Evolutionary conservation across 2,113 vertebrate species (phyloP).

Genomic region (Cichladusa arquata): DNA sequence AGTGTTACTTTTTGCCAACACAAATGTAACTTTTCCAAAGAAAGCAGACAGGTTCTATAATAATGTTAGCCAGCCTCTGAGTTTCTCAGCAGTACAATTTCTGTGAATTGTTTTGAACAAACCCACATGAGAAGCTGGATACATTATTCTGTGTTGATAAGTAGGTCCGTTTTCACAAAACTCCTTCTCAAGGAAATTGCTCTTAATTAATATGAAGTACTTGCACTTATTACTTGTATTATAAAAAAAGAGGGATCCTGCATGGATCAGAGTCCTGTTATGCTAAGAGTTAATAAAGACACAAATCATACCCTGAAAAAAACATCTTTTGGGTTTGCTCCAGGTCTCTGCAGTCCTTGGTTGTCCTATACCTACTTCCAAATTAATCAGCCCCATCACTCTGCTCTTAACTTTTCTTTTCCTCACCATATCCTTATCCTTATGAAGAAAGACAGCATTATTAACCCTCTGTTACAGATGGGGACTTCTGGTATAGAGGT

Average conservation of each 20-base stretch:
- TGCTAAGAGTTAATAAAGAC: neutral
- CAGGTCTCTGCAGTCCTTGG: neutral
- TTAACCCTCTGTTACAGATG: neutral
- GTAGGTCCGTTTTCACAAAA: neutral
- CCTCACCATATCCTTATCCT: neutral
- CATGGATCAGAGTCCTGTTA: neutral
- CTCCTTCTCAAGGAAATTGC: neutral
- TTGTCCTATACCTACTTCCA: neutral
- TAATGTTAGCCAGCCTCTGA: neutral
- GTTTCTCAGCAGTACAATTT: neutral
- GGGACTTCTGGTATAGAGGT: neutral
- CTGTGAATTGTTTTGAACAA: neutral
- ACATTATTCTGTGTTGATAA: neutral
- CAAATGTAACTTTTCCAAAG: neutral
- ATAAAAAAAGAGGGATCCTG: neutral
- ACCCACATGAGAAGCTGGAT: fast-evolving
- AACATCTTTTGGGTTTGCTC: neutral
- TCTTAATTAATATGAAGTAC: neutral
- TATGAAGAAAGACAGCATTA: neutral
- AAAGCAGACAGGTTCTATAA: neutral
- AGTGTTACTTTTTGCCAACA: neutral
- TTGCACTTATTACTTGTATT: neutral
- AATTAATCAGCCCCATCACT: neutral
- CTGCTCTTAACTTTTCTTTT: neutral
- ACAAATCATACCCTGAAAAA: neutral